These are phyloP conservation scores for Thecocarcelia acutangulata DNA, from an alignment of 2,888 invertebrate species.

Conservation along the genomic window DNA sequence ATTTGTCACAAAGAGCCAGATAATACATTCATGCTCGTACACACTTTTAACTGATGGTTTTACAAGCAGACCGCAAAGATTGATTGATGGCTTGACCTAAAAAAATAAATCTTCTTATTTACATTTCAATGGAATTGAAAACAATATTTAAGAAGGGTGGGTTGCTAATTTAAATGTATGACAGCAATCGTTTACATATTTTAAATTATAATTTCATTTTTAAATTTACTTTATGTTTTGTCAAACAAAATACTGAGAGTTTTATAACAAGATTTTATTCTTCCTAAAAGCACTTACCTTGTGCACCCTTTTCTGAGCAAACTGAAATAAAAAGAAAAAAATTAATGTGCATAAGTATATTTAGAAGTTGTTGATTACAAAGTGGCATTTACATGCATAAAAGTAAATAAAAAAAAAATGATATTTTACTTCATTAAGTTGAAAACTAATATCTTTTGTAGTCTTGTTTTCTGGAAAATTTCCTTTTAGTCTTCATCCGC, in stretches of 20 bases:
- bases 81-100: slow-evolving; percentile 77
- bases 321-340: neutral
- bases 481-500: slow-evolving; percentile 52
- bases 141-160: too few relatives aligned
- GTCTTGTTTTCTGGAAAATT: slow-evolving; percentile 28
- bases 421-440: neutral
- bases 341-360: neutral
- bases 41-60: neutral
- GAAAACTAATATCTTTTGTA: neutral
- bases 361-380: too few relatives aligned
- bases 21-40: too few relatives aligned
- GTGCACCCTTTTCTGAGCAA: neutral
- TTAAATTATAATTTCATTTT: too few relatives aligned
- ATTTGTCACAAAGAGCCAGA: too few relatives aligned
- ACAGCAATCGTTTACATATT: too few relatives aligned
- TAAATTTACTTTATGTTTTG: too few relatives aligned
- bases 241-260: too few relatives aligned
- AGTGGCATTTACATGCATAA: neutral
- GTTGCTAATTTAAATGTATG: too few relatives aligned
- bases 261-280: slow-evolving; percentile 7
- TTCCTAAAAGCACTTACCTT: neutral
- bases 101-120: slow-evolving; percentile 47
- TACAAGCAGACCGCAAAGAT: slow-evolving; percentile 65
- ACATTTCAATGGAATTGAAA: too few relatives aligned
- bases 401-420: neutral